Base-by-base conservation (phyloP, 1,140 invertebrate genomes). In the Diachasmimorpha longicaudata region DNA sequence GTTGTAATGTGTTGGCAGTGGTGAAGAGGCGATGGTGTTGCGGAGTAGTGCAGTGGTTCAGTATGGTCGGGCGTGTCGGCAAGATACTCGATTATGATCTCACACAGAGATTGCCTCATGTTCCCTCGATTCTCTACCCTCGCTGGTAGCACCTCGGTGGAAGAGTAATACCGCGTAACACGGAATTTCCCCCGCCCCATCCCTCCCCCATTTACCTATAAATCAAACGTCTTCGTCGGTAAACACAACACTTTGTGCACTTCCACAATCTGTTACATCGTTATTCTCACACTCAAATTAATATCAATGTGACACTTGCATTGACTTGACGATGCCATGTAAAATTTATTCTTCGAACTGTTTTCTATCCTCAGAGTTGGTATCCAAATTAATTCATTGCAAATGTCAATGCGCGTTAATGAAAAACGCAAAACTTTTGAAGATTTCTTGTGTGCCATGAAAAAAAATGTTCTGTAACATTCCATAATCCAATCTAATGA, bases 151-250 rank as follows among this genome's bases (percentile, higher is more conserved):
- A 31, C 44, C 48, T 52, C 19, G 48, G 48, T 52, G n/a, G 48
- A 52, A 63, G 23, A 63, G 21, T 63, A 63, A 63, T 48, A 73
- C 68, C 68, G 77, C 80, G 81, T 83, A 83, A 83, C 80, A 81
- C 77, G 82, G 77, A 36, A 75, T 77, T n/a, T n/a, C n/a, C n/a
- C n/a, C n/a, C n/a, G n/a, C n/a, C n/a, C n/a, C n/a, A n/a, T n/a
- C n/a, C 23, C 67, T 63, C 76, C 70, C 77, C 74, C 69, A 81
- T 82, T 84, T 79, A 48, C 66, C 23, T 81, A 80, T 83, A 81
- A 83, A 83, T 83, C 81, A 82, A 77, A 82, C 48, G 79, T 77
- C 72, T 70, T 75, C 74, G 8, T 31, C 66, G 76, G 67, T 77
- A 77, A 63, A 25, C 58, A 23, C 58, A 63, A 63, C 58, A 63